phyloP scores from a whole-genome alignment of 30 jellyfish, hydroid and myxozoan species.

The Calvadosia cruxmelitensis region DNA sequence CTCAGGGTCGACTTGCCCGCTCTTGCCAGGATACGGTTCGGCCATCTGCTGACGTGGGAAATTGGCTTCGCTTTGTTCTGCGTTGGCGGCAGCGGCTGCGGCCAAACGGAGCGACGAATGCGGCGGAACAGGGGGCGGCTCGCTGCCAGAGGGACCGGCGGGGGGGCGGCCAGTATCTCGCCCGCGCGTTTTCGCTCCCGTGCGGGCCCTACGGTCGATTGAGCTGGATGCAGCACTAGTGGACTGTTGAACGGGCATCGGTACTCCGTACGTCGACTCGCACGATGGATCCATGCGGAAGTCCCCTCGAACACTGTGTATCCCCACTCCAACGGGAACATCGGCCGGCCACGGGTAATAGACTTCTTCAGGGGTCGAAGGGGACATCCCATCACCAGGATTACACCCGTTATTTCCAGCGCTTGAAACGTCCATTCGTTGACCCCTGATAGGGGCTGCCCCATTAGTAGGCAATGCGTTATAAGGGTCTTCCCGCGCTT shows the following conservation, averaged over 20 bases:
- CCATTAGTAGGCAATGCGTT: not conserved
- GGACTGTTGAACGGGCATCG: not conserved
- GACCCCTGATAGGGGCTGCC: not conserved
- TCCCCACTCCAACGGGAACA: constrained; percentile 3
- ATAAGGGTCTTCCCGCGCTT: not conserved
- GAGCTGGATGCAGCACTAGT: too few species aligned
- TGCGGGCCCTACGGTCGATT: not conserved
- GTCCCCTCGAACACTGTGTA: not conserved
- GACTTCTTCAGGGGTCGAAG: not conserved
- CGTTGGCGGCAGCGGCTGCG: constrained; percentile 1
- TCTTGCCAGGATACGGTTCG: constrained; percentile 1
- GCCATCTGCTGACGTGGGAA: constrained; percentile 12
- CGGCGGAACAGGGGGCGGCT: constrained; percentile 2
- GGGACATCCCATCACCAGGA: not conserved
- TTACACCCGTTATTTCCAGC: constrained; percentile 19
- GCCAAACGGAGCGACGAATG: not conserved
- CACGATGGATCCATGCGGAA: not conserved
- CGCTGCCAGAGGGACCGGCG: not conserved
- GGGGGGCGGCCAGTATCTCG: not conserved
- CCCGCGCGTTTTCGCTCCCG: not conserved
- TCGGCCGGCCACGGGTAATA: constrained; percentile 25
- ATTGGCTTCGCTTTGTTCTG: constrained; percentile 2
- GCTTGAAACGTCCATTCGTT: too few species aligned
- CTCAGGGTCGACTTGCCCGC: not conserved
- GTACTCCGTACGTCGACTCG: not conserved